A percentile compares a stretch with the other conserved stretches of the same genome.
Evolutionary conservation across 2,888 invertebrate genomes (phyloP).

Genomic region (Erebia epiphron): DNA sequence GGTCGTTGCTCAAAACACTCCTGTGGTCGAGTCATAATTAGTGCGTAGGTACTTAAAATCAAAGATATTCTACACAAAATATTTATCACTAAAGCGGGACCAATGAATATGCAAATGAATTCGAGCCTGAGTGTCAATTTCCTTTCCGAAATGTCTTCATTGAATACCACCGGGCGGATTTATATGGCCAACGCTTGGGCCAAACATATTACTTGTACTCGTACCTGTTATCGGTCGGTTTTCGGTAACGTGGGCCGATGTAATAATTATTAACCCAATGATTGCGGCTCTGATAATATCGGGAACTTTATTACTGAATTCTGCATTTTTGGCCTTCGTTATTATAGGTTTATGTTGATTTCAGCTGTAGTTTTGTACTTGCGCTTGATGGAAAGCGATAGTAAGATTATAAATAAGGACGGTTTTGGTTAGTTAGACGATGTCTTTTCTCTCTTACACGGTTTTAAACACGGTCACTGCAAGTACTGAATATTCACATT

Average conservation of each 20-base stretch:
- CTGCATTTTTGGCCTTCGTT: conserved; percentile 12
- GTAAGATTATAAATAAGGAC: too few relatives aligned
- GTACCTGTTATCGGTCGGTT: conserved; percentile 25
- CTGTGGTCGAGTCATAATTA: not conserved
- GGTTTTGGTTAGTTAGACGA: too few relatives aligned
- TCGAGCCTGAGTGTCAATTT: conserved; percentile 28
- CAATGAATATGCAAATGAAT: conserved; percentile 31
- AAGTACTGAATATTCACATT: too few relatives aligned
- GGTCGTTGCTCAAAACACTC: too few relatives aligned
- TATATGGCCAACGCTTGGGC: conserved; percentile 29
- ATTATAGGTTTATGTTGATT: conserved; percentile 9
- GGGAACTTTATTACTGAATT: conserved; percentile 20
- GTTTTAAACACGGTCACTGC: too few relatives aligned
- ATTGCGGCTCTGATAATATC: conserved; percentile 53
- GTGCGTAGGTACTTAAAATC: not conserved
- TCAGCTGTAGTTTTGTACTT: not conserved
- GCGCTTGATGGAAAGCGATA: too few relatives aligned
- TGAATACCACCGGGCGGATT: conserved; percentile 28
- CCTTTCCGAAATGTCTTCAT: conserved; percentile 29
- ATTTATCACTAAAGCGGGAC: not conserved
- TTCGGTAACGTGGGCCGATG: conserved; percentile 48
- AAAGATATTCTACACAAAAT: not conserved
- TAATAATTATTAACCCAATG: conserved; percentile 63
- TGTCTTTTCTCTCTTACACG: too few relatives aligned
- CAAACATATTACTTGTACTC: conserved; percentile 19